These are phyloP conservation scores for Benitochromis conjunctus DNA, from an alignment of 2,113 vertebrate genomes.

Conservation along the genomic window DNA sequence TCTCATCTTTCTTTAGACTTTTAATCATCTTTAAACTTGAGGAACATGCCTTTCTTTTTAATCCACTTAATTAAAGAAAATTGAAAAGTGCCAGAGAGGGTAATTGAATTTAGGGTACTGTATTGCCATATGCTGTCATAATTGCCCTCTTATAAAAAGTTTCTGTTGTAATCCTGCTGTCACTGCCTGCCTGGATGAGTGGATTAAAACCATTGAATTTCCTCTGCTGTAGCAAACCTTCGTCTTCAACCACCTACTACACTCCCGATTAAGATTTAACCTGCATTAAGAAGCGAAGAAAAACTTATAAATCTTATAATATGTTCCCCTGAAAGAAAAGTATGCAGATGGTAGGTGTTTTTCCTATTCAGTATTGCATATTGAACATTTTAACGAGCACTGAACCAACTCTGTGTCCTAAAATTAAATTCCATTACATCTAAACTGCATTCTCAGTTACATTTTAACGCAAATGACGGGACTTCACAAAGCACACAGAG, in stretches of 20 bases:
- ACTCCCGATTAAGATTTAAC: not conserved
- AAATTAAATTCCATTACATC: not conserved
- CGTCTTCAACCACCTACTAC: conserved; percentile 17
- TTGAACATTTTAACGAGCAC: not conserved
- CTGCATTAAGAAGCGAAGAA: not conserved
- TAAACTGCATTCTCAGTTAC: not conserved
- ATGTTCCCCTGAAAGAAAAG: not conserved
- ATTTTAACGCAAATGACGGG: not conserved
- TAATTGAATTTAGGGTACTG: conserved; percentile 65
- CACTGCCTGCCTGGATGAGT: conserved; percentile 50
- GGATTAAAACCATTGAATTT: conserved; percentile 61
- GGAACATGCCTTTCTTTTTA: conserved; percentile 49
- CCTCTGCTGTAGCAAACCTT: not conserved
- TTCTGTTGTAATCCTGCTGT: conserved; percentile 62
- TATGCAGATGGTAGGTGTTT: not conserved
- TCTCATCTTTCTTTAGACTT: conserved; percentile 34
- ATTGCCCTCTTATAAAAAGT: conserved; percentile 63
- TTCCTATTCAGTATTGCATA: not conserved
- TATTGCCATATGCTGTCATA: conserved; percentile 55
- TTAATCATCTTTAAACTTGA: conserved; percentile 59
- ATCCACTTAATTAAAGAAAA: conserved; percentile 70
- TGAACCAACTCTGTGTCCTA: not conserved
- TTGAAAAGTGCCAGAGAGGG: conserved; percentile 60
- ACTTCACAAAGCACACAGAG: not conserved
- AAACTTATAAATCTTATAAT: not conserved